Evolutionary conservation across 2,888 invertebrate species (phyloP).

Genomic region (Heteromyza rotundicornis): DNA sequence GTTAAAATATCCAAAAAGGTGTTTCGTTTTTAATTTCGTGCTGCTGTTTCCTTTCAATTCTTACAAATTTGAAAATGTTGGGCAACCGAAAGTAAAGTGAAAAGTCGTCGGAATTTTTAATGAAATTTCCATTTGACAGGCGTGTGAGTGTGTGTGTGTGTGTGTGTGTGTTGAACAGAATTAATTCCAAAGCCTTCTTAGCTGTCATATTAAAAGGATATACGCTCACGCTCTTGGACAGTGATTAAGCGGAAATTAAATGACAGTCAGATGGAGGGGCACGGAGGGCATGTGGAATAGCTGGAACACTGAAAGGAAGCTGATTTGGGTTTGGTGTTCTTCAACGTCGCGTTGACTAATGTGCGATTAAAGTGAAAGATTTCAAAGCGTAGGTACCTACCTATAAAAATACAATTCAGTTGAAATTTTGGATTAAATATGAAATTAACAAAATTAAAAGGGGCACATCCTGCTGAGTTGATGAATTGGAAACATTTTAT

Average conservation of each 20-base stretch:
- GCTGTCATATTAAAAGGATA: conserved; percentile 10
- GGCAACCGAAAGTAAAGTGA: conserved; percentile 1
- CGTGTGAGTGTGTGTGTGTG: conserved; percentile 32
- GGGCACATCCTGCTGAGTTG: conserved; percentile 14
- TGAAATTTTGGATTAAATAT: background rate
- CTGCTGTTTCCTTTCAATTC: background rate
- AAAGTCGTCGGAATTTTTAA: conserved; percentile 12
- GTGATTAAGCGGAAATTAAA: conserved; percentile 53
- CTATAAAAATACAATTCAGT: too few species aligned
- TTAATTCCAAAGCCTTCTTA: conserved; percentile 29
- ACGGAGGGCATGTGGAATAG: background rate
- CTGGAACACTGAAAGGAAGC: too few species aligned
- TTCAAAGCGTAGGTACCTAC: background rate
- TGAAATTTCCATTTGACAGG: conserved; percentile 50
- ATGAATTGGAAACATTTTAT: conserved; percentile 6
- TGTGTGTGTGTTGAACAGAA: conserved; percentile 38
- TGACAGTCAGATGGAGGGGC: conserved; percentile 26
- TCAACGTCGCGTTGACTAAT: conserved; percentile 36
- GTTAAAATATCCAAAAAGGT: background rate
- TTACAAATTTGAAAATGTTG: background rate
- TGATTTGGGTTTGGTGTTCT: too few species aligned
- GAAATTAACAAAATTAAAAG: background rate
- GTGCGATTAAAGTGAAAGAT: conserved; percentile 24
- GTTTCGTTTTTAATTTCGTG: background rate
- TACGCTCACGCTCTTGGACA: conserved; percentile 35